phyloP scores from a whole-genome alignment of 2,113 vertebrate genomes.

The Heliornis fulica region DNA sequence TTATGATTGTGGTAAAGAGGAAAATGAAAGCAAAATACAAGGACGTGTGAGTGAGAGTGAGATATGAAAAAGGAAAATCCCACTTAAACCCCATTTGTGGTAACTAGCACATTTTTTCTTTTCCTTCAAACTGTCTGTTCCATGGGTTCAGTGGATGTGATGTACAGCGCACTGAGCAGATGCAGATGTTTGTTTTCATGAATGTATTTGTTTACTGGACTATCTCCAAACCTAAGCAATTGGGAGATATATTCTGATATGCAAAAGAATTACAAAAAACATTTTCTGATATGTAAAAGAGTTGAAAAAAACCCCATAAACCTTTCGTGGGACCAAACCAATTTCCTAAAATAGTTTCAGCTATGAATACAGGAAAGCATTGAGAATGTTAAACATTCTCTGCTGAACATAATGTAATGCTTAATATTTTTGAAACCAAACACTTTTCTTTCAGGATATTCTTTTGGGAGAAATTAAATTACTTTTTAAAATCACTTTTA shows the following conservation, averaged over 20 bases:
- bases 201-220: neutral
- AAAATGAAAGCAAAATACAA: neutral
- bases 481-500: fast-evolving
- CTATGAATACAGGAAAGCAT: neutral
- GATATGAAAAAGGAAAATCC: neutral
- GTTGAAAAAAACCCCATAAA: neutral
- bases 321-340: neutral
- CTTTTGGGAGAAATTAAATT: neutral
- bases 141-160: neutral
- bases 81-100: neutral
- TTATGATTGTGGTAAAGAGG: neutral
- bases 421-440: neutral
- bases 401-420: neutral
- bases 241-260: neutral
- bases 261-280: too few relatives aligned
- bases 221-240: neutral
- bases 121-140: neutral
- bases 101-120: neutral
- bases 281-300: neutral
- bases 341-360: neutral
- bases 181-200: neutral
- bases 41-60: neutral
- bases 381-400: neutral
- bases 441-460: neutral
- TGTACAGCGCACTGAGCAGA: neutral